These are phyloP conservation scores for Hemicentrotus pulcherrimus DNA, from an alignment of 35 echinoderm and acorn worm species.

Conservation along the genomic window DNA sequence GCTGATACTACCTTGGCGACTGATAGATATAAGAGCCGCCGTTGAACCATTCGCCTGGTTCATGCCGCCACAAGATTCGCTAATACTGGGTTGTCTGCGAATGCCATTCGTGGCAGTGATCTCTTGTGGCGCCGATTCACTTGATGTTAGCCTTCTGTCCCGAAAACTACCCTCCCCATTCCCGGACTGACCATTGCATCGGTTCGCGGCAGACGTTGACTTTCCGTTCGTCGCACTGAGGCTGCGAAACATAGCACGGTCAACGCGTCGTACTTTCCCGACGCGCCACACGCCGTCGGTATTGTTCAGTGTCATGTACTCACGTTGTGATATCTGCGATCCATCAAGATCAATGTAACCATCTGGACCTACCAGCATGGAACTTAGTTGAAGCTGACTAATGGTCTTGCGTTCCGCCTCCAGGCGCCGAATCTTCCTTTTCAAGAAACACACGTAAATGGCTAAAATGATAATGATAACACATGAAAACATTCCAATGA, in stretches of 20 bases:
- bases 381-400: slow-evolving; percentile 54
- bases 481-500: slow-evolving; percentile 74
- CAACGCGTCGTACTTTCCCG: slow-evolving; percentile 58
- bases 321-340: slow-evolving; percentile 81
- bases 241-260: slow-evolving; percentile 55
- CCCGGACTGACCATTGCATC: background rate
- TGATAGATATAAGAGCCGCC: slow-evolving; percentile 40
- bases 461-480: slow-evolving; percentile 73
- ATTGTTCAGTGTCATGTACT: slow-evolving; percentile 92
- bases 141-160: slow-evolving; percentile 23
- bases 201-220: slow-evolving; percentile 6
- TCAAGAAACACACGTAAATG: slow-evolving; percentile 73
- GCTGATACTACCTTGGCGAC: slow-evolving; percentile 32
- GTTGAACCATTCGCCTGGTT: slow-evolving; percentile 38
- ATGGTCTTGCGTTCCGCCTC: slow-evolving; percentile 67
- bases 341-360: slow-evolving; percentile 95
- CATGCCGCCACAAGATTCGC: slow-evolving; percentile 18
- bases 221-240: slow-evolving; percentile 36
- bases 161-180: slow-evolving; percentile 28
- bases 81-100: slow-evolving; percentile 47
- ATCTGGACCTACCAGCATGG: slow-evolving; percentile 72
- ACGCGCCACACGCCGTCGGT: slow-evolving; percentile 84
- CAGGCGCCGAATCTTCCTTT: slow-evolving; percentile 63
- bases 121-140: slow-evolving; percentile 52
- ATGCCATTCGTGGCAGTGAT: background rate